Base-by-base conservation (phyloP, 2,888 invertebrate species). In the Lasioglossum villosulum region DNA sequence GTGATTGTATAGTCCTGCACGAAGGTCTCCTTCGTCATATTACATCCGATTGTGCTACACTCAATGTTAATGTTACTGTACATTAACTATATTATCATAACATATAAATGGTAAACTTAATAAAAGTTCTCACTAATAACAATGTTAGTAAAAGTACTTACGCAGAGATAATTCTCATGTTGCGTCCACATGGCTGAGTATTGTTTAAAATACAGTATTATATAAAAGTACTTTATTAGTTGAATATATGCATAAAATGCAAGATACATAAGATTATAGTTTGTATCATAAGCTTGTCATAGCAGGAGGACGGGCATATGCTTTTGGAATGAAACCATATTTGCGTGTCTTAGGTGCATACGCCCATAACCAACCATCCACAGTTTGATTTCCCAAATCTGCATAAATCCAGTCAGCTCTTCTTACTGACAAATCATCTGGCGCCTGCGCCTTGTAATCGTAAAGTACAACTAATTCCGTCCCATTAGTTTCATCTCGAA, bases 381-480 rank as follows among this genome's bases (percentile, higher is more conserved):
- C 98, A 0, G 98, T 99, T 95, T 99, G 99, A 96, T 98, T 98
- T 92, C 97, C 97, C 75, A 98, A 96, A 96, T 99, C 99, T 0
- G 99, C 99, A 95, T 99, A 99, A 90, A 99, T 98, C 98, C 98
- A 98, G 94, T 99, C 99, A 14, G 99, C 99, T 80, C 98, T 96
- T 90, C 98, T 96, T 84, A 99, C 98, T 8, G 98, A 98, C 82
- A 99, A 95, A 95, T 99, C 99, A 94, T 99, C 98, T 0, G 98
- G 98, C 70, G 98, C 98, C 96, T 99, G 98, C 71, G 99, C 98
- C 97, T 98, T 98, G 95, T 99, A 99, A 96, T 99, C 99, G 94
- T 99, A 99, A 34, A 99, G 96, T 97, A 99, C 98, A 91, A 99
- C 98, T 93, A 99, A 96, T 95, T 99, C 98, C 0, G 98, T 98